These are phyloP conservation scores for Dinoponera quadriceps DNA, from an alignment of 1,140 invertebrate species.

Conservation along the genomic window DNA sequence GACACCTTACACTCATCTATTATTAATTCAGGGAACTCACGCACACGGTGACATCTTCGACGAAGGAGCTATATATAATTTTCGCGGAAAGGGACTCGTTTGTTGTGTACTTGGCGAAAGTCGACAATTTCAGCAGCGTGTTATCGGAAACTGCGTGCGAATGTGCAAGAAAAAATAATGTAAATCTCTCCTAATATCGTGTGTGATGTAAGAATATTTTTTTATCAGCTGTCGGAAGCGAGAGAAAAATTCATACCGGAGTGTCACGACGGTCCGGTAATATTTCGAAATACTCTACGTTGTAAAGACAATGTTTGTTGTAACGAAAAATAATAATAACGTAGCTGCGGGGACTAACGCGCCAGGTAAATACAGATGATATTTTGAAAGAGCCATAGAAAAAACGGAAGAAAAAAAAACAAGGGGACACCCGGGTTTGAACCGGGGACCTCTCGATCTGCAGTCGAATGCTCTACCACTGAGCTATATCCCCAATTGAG, in stretches of 20 bases:
- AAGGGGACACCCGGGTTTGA: conserved; percentile 96
- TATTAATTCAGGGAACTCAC: conserved; percentile 35
- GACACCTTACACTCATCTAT: conserved; percentile 37
- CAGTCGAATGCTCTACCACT: conserved; percentile 96
- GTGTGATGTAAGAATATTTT: not conserved
- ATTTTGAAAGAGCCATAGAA: not conserved
- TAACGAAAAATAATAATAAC: not conserved
- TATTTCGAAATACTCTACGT: conserved; percentile 3
- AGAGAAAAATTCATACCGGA: not conserved
- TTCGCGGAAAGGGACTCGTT: not conserved
- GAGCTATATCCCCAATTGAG: conserved; percentile 91
- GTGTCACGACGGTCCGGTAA: not conserved
- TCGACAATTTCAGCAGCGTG: not conserved
- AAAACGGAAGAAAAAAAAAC: conserved; percentile 42
- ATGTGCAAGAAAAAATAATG: no score
- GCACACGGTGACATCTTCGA: not conserved
- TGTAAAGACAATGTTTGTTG: no score
- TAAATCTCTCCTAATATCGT: not conserved
- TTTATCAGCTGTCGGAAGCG: not conserved
- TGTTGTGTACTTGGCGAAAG: not conserved
- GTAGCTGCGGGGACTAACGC: no score
- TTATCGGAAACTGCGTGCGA: no score
- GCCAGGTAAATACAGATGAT: not conserved
- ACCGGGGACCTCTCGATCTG: conserved; percentile 96
- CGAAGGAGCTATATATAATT: conserved; percentile 7